Conservation (phyloP, 2,113 vertebrate species). For the Pseudopodoces humilis region DNA sequence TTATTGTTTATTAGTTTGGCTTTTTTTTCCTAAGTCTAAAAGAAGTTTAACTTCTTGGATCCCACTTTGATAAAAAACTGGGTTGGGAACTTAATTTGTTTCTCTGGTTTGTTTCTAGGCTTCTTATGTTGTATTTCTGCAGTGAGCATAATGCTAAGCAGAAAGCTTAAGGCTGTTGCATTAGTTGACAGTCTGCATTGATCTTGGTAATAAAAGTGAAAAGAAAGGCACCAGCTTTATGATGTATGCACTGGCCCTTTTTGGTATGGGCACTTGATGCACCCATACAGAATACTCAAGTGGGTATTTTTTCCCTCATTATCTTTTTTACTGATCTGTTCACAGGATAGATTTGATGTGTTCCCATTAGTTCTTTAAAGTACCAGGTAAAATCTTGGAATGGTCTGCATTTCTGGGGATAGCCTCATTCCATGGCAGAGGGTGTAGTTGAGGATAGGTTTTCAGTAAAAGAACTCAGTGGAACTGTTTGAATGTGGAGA, state of each 20-base stretch:
- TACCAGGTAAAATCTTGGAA: neutral
- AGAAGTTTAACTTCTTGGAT: neutral
- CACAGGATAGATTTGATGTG: neutral
- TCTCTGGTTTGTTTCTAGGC: neutral
- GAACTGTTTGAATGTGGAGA: neutral
- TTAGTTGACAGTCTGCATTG: neutral
- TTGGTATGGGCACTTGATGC: neutral
- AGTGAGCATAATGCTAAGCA: neutral
- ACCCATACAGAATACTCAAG: neutral
- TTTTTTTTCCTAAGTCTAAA: neutral
- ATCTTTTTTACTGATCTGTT: neutral
- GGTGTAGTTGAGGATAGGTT: neutral
- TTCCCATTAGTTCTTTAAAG: neutral
- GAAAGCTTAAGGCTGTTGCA: neutral
- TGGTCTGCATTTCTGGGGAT: neutral
- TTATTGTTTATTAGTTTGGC: neutral
- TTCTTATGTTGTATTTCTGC: neutral
- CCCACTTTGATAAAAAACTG: neutral
- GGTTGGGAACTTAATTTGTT: neutral
- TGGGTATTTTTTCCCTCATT: neutral
- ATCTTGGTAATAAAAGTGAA: neutral
- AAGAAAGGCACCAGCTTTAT: neutral
- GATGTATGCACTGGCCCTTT: rapidly evolving
- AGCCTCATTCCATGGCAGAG: neutral
- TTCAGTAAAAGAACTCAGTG: neutral